Evolutionary conservation across 2,797 vertebrate genomes (phyloP), one percentile per base, ranked within the genome.

Genomic region (Sebastes vulpes): DNA sequence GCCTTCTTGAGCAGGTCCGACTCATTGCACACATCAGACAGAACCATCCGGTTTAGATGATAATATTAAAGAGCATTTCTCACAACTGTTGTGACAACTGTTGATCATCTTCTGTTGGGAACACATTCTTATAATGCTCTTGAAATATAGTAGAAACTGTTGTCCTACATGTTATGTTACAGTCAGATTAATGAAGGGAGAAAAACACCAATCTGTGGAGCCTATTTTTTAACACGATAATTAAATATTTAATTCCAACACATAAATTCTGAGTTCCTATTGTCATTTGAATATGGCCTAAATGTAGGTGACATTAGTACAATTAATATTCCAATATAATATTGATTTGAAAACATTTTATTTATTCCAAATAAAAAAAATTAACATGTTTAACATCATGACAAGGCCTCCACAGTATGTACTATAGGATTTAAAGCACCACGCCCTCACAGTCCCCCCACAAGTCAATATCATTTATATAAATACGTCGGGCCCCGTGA

Each of bases 11-110:
- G 79, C 65, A 85, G 80, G 84, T 86, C 80, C 71, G 77, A 91
- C 87, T 92, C 88, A 90, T 92, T 90, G 86, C 91, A 89, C 90
- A 92, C 89, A 92, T 92, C 87, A 93, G 73, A 89, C 83, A 80
- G 56, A 81, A 91, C 82, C 76, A 90, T 89, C 68, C 69, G 67
- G 64, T 89, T 79, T 23, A 60, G 82, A 89, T 77, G 71, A 81
- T 67, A 31, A 71, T 78, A 82, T 83, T 85, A 88, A 83, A 90
- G 87, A 81, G 59, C 72, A 59, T 84, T 72, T 79, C 58, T 80
- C 73, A 72, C 83, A 88, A 93, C 89, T 89, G 83, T 81, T 69
- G 12, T 46, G 48, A 79, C 82, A 91, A 91, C 90, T 90, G 89
- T 88, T 88, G 82, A 88, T 81, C 16, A 29, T 73, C 57, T 72